Percentiles rank a stretch among this genome's conserved stretches.
phyloP scores from a whole-genome alignment of 2,888 invertebrate species.

The Megamerina dolium region DNA sequence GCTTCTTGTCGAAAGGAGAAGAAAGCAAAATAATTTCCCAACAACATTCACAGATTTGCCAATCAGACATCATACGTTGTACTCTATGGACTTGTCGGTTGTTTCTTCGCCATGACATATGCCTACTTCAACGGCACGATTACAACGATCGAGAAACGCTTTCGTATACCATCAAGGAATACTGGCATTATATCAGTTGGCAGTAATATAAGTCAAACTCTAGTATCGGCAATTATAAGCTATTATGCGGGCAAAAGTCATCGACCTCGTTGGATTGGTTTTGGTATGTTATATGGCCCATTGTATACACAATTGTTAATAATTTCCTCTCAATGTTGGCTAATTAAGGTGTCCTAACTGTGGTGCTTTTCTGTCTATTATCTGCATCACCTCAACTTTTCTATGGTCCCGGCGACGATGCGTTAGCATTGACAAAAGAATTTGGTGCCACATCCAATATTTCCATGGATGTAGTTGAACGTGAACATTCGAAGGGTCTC shows the following conservation, averaged over 20 bases:
- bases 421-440: conserved; percentile 56
- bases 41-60: conserved; percentile 36
- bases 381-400: conserved; percentile 62
- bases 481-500: conserved; percentile 51
- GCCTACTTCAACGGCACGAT: conserved; percentile 68
- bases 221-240: conserved; percentile 59
- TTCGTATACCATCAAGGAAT: conserved; percentile 63
- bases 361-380: conserved; percentile 59
- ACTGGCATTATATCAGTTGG: conserved; percentile 65
- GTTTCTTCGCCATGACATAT: conserved; percentile 61
- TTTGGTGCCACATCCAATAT: conserved; percentile 50
- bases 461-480: conserved; percentile 45
- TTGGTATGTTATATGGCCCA: conserved; percentile 38
- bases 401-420: conserved; percentile 63
- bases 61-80: conserved; percentile 50
- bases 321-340: too few relatives aligned
- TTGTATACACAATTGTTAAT: neutral
- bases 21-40: too few relatives aligned
- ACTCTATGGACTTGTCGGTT: conserved; percentile 61
- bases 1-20: too few relatives aligned
- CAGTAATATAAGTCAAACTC: conserved; percentile 64
- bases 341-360: conserved; percentile 50
- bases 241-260: conserved; percentile 66
- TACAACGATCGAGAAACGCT: conserved; percentile 65
- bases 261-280: conserved; percentile 65